Percentiles rank a stretch among this genome's conserved stretches.
phyloP scores from a whole-genome alignment of 2,888 invertebrate species.

The Ischnus inquisitorius region DNA sequence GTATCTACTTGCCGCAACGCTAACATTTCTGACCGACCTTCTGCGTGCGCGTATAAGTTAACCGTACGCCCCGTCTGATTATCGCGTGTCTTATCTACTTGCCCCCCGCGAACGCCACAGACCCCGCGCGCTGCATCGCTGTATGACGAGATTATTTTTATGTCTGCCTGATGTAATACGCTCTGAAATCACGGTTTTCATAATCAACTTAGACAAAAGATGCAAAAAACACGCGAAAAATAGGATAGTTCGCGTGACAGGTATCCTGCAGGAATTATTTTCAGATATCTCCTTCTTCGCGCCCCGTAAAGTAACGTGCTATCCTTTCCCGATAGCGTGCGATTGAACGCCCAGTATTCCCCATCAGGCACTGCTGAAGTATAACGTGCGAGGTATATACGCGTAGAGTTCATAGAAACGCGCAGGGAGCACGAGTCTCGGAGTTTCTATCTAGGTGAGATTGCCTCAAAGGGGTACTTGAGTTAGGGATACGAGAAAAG shows the following conservation, averaged over 20 bases:
- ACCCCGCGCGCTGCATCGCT: conserved; percentile 11
- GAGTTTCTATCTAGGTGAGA: conserved; percentile 41
- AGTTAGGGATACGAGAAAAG: conserved; percentile 53
- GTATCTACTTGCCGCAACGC: conserved; percentile 41
- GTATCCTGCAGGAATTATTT: conserved; percentile 18
- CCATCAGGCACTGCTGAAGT: conserved; percentile 15
- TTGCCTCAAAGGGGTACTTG: conserved; percentile 55
- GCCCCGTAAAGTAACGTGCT: conserved; percentile 7
- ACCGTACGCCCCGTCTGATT: conserved; percentile 27
- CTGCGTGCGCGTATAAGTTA: conserved; percentile 12
- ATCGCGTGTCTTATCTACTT: conserved; percentile 58
- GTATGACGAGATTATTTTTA: conserved; percentile 54
- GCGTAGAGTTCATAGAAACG: conserved; percentile 15
- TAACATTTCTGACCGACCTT: background rate
- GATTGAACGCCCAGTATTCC: conserved; percentile 26
- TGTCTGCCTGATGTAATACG: conserved; percentile 47
- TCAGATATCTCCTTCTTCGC: conserved; percentile 4
- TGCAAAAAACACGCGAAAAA: background rate
- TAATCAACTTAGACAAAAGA: background rate
- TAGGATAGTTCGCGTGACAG: conserved; percentile 11
- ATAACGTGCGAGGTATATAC: conserved; percentile 3
- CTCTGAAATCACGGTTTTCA: conserved; percentile 43
- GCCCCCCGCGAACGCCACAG: background rate
- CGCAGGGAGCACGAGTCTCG: conserved; percentile 33
- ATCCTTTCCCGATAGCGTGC: conserved; percentile 17